Conservation (phyloP, 2,888 invertebrate species). For the Ariolimax columbianus region DNA sequence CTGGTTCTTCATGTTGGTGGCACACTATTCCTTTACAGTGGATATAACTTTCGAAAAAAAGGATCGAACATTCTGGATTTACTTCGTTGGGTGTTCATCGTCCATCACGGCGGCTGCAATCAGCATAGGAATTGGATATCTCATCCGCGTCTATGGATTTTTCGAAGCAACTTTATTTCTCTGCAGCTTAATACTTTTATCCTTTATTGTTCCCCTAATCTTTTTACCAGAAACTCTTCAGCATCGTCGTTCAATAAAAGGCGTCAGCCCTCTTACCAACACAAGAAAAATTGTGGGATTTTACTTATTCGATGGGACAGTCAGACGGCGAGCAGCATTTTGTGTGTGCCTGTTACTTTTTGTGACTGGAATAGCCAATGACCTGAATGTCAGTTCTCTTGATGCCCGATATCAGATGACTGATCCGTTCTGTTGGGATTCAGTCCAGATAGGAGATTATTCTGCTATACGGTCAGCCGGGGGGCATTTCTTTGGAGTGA, state of each 20-base stretch:
- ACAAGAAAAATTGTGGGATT: slow-evolving; percentile 42
- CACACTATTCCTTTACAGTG: slow-evolving; percentile 38
- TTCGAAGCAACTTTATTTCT: slow-evolving; percentile 23
- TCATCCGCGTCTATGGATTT: slow-evolving; percentile 44
- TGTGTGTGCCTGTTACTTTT: slow-evolving; percentile 4
- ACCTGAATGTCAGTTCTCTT: slow-evolving; percentile 18
- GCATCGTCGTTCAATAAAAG: not conserved
- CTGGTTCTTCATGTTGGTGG: slow-evolving; percentile 34
- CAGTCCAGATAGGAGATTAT: slow-evolving; percentile 46
- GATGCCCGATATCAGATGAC: slow-evolving; percentile 44
- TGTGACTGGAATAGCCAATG: slow-evolving; percentile 8
- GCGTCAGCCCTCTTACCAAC: not conserved
- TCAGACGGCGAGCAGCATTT: slow-evolving; percentile 23
- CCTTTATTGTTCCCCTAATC: slow-evolving; percentile 26
- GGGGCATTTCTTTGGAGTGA: not conserved
- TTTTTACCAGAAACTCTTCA: slow-evolving; percentile 50
- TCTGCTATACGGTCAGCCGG: slow-evolving; percentile 34
- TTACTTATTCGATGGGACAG: slow-evolving; percentile 44
- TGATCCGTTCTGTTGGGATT: slow-evolving; percentile 50
- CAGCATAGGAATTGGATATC: slow-evolving; percentile 39
- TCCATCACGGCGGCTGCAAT: not conserved
- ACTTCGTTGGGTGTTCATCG: slow-evolving; percentile 9
- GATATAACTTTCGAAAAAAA: slow-evolving; percentile 39
- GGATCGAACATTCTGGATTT: slow-evolving; percentile 37
- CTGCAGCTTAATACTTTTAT: not conserved